Evolutionary conservation across 2,113 vertebrate species (phyloP).

Genomic region (Uropsilus gracilis): DNA sequence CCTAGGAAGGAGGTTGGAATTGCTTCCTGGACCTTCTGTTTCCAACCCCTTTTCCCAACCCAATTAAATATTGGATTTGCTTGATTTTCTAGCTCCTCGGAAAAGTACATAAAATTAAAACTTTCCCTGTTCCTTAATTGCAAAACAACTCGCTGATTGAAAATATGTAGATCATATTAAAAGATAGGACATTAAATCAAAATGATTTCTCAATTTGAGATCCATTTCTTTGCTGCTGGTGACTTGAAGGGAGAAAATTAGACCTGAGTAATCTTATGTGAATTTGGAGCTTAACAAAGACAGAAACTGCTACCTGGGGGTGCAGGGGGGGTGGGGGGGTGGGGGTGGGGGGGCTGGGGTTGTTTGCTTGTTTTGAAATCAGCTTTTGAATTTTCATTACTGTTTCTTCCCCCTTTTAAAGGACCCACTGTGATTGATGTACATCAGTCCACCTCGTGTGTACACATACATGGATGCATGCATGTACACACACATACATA

Average conservation of each 20-base stretch:
- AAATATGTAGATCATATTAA: slow-evolving; percentile 45
- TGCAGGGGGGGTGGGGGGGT: no score
- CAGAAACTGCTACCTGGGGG: background rate
- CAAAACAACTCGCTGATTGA: slow-evolving; percentile 7
- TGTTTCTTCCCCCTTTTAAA: background rate
- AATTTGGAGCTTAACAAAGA: slow-evolving; percentile 4
- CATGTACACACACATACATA: no score
- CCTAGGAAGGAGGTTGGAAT: background rate
- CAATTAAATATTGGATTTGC: background rate
- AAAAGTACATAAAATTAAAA: slow-evolving; percentile 22
- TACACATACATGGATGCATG: no score
- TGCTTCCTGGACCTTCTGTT: slow-evolving; percentile 25
- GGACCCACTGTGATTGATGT: slow-evolving; percentile 18
- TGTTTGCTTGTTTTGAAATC: background rate
- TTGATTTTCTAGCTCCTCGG: slow-evolving; percentile 18
- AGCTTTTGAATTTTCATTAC: slow-evolving; percentile 42
- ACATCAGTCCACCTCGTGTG: slow-evolving; percentile 10
- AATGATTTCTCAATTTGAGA: slow-evolving; percentile 57
- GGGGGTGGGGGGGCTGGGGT: no score
- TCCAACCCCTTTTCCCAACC: background rate
- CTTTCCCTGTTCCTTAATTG: slow-evolving; percentile 47
- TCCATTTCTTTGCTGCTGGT: slow-evolving; percentile 25
- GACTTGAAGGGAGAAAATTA: slow-evolving; percentile 30
- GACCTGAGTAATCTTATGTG: slow-evolving; percentile 8
- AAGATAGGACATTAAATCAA: slow-evolving; percentile 40